Evolutionary conservation across 2,113 vertebrate species (phyloP), one percentile per base, ranked within the genome.

Genomic region (Ceyx margarethae): DNA sequence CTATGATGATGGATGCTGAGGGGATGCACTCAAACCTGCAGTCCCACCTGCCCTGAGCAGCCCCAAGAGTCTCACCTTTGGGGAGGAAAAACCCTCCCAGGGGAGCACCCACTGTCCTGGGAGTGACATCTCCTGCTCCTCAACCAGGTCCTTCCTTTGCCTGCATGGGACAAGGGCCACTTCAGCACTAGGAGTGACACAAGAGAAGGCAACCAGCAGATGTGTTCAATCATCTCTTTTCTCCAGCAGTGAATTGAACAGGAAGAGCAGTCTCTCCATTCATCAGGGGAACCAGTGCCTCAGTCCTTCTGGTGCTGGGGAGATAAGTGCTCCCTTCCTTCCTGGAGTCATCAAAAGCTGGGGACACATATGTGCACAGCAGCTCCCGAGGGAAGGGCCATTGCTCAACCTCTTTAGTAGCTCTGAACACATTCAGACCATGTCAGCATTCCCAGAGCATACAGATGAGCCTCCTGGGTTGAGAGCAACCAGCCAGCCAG

Each of bases 291-390:
- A 60, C 26, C 13, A 45, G 33, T 2, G 5, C n/a, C 11, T 76
- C 10, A 13, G 21, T 13, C 9, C 1, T 28, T 69, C 3, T 29
- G 88, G 51, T 78, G 83, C 88, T 83, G 65, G 7, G 1, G 11
- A 91, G 82, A 81, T 80, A 90, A 94, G 93, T 83, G 93, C 54
- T 88, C n/a, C 81, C 74, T 94, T 94, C 87, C 94, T 95, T 96
- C 84, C 96, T 91, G 74, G 40, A 87, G 77, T 83, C 91, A 87
- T 85, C 92, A 68, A 74, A 95, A 85, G 5, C n/a, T 69, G 14
- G 67, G 90, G 93, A 94, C 90, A 73, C 95, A 95, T 56, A 88
- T 96, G 94, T 42, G 60, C 85, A 18, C 0, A 90, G 11, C 26
- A 84, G 33, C 40, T 17, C 62, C 81, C 50, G 6, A 18, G 90